These are phyloP conservation scores for Cremastinae sp. DNA, from an alignment of 2,888 invertebrate species.

Conservation along the genomic window DNA sequence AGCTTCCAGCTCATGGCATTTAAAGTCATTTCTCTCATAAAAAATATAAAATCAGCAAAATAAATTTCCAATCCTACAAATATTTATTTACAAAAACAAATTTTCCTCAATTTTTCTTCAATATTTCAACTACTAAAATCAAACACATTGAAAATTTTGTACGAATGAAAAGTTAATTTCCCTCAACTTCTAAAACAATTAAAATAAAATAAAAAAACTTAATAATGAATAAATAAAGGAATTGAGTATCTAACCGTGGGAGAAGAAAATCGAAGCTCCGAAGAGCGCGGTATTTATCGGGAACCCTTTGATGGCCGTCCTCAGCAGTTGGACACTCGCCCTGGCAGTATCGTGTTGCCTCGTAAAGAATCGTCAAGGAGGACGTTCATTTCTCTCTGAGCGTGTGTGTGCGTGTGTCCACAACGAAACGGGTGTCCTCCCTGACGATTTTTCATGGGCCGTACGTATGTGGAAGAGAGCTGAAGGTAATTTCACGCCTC, in stretches of 20 bases:
- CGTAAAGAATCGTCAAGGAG: slow-evolving; percentile 72
- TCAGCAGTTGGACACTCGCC: slow-evolving; percentile 62
- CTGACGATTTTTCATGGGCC: slow-evolving; percentile 68
- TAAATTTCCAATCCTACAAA: no score
- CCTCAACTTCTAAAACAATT: no score
- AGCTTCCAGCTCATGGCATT: slow-evolving; percentile 37
- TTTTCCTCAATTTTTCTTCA: no score
- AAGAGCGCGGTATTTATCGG: slow-evolving; percentile 73
- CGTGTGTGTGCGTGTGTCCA: slow-evolving; percentile 2
- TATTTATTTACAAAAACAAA: no score
- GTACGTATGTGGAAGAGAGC: slow-evolving; percentile 48
- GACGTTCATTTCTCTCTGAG: slow-evolving; percentile 63
- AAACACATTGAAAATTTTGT: not conserved
- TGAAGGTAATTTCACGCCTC: slow-evolving; percentile 74
- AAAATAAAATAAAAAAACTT: no score
- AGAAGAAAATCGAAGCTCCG: not conserved
- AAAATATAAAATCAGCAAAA: no score
- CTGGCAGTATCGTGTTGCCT: slow-evolving; percentile 72
- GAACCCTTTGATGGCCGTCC: slow-evolving; percentile 78
- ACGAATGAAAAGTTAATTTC: not conserved
- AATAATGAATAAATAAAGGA: no score
- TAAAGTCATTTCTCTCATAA: no score
- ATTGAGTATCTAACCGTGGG: not conserved
- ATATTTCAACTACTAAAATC: no score
- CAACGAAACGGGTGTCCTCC: slow-evolving; percentile 64